Conservation (phyloP, 2,888 invertebrate genomes). For the Epinotia demarniana region DNA sequence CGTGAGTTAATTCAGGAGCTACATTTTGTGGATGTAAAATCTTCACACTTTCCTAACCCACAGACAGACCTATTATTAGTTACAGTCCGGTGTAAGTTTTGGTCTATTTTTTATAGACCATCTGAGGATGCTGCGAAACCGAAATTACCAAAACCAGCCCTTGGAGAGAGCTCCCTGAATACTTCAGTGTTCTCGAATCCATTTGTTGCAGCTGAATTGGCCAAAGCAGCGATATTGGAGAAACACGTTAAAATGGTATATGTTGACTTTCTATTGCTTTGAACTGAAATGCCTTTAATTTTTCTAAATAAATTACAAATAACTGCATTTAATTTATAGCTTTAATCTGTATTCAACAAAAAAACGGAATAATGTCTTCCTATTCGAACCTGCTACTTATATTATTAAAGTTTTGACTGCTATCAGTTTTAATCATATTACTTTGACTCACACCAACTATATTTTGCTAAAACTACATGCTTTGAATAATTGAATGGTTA, state of each 20-base stretch:
- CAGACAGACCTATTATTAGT: neutral
- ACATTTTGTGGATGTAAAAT: neutral
- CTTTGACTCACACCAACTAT: neutral
- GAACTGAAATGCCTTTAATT: slow-evolving; percentile 2
- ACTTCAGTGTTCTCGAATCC: slow-evolving; percentile 95
- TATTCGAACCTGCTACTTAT: neutral
- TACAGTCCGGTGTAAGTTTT: neutral
- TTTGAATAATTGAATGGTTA: neutral
- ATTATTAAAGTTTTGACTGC: neutral
- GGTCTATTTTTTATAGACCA: slow-evolving; percentile 34
- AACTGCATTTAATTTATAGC: neutral
- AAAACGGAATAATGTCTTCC: neutral
- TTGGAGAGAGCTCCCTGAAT: slow-evolving; percentile 83
- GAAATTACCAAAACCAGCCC: slow-evolving; percentile 87
- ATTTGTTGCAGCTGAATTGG: slow-evolving; percentile 93
- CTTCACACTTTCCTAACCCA: slow-evolving; percentile 14
- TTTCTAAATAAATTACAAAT: neutral
- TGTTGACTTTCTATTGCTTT: slow-evolving; percentile 77
- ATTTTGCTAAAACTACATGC: neutral
- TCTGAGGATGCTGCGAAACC: slow-evolving; percentile 39
- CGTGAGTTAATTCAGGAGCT: slow-evolving; percentile 58
- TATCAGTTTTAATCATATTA: neutral
- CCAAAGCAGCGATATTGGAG: slow-evolving; percentile 93
- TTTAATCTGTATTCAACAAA: neutral
- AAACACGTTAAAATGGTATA: slow-evolving; percentile 97